Percentiles rank a stretch among this genome's conserved stretches.
Conservation (phyloP, 1,140 invertebrate species). For the Brachystomella parvula region DNA sequence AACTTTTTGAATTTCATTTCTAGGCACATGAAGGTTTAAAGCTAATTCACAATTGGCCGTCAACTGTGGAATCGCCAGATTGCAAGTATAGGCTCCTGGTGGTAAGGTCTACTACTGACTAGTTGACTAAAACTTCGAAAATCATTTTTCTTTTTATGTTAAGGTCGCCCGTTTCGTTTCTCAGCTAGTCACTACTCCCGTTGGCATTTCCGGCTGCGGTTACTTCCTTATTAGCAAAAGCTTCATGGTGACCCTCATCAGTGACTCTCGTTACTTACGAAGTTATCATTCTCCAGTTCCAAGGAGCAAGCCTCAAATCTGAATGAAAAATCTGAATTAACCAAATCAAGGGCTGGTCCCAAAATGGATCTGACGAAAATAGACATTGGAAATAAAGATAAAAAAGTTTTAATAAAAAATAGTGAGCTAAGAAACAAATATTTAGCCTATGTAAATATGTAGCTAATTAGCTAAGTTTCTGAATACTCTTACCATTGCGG, state of each 20-base stretch:
- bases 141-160: background rate
- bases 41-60: slow-evolving; percentile 24
- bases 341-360: no score
- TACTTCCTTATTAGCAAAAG: slow-evolving; percentile 27
- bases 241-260: slow-evolving; percentile 22
- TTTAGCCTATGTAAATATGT: no score
- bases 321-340: background rate
- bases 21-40: slow-evolving; percentile 21
- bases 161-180: slow-evolving; percentile 24
- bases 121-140: slow-evolving; percentile 6
- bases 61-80: background rate
- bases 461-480: no score
- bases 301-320: slow-evolving; percentile 12
- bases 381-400: no score
- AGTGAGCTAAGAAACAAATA: no score
- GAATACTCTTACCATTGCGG: no score
- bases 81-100: slow-evolving; percentile 13
- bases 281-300: slow-evolving; percentile 29
- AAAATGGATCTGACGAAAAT: no score
- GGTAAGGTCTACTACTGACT: slow-evolving; percentile 9
- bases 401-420: no score
- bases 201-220: slow-evolving; percentile 26
- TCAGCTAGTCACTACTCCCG: slow-evolving; percentile 12
- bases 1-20: background rate
- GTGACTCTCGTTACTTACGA: slow-evolving; percentile 26